Percentiles rank a stretch among this genome's conserved stretches.
These are phyloP conservation scores for Charadrius vociferus DNA, from an alignment of 2,113 vertebrate species.

Conservation along the genomic window DNA sequence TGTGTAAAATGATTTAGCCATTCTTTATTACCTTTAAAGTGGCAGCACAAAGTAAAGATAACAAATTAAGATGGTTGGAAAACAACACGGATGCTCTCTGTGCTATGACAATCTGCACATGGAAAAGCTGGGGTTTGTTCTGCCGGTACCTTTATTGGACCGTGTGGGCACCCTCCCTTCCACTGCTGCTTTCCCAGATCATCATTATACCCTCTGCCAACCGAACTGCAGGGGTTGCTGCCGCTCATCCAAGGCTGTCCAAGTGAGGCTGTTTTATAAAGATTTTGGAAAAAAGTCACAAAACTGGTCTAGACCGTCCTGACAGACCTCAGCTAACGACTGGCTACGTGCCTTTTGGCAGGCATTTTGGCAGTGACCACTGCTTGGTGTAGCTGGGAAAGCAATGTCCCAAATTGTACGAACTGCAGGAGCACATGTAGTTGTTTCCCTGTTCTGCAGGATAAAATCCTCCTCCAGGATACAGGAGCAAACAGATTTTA, in stretches of 20 bases:
- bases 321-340: background rate
- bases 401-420: rapidly evolving
- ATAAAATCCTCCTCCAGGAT: background rate
- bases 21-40: background rate
- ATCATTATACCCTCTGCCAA: rapidly evolving
- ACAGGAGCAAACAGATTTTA: background rate
- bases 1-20: background rate
- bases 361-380: background rate
- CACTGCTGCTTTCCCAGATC: background rate
- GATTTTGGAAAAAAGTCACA: background rate
- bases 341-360: rapidly evolving
- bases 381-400: background rate
- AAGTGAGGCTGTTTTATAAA: background rate
- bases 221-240: background rate
- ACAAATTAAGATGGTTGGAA: background rate
- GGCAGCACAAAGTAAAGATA: background rate
- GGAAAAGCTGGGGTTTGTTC: background rate
- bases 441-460: background rate
- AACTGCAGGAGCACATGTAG: background rate
- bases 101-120: background rate
- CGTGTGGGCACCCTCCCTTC: background rate
- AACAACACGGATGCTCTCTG: background rate
- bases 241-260: background rate
- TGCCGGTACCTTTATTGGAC: background rate
- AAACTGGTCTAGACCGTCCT: background rate